These are phyloP conservation scores for Torymus texanus DNA, from an alignment of 2,888 invertebrate genomes.

Conservation along the genomic window DNA sequence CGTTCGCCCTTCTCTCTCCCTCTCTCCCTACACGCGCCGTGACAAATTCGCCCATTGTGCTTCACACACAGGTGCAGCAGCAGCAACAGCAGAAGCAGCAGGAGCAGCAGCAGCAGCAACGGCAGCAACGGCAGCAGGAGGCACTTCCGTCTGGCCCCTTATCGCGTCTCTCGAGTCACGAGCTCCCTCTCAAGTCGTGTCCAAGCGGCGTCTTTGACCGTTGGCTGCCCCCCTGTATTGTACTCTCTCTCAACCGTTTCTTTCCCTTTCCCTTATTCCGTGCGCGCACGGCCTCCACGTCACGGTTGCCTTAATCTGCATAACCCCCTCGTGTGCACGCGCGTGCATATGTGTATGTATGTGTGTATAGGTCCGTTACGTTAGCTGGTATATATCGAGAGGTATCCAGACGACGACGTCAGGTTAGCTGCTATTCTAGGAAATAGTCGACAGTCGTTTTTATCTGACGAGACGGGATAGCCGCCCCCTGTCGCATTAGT, in stretches of 20 bases:
- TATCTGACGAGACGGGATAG: no score
- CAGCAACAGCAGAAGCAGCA: no score
- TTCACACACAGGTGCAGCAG: slow-evolving; percentile 23
- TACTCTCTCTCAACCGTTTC: background rate
- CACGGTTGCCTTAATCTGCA: slow-evolving; percentile 44
- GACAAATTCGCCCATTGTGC: slow-evolving; percentile 51
- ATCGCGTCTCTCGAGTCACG: slow-evolving; percentile 30
- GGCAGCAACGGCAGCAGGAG: background rate
- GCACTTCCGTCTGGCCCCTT: slow-evolving; percentile 9
- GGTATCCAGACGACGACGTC: slow-evolving; percentile 2
- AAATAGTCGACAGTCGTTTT: no score
- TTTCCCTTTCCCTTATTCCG: slow-evolving; percentile 36
- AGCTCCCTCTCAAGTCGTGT: background rate
- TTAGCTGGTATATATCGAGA: slow-evolving; percentile 16
- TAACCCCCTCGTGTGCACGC: slow-evolving; percentile 17
- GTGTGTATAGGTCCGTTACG: background rate
- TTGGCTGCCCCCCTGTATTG: slow-evolving; percentile 18
- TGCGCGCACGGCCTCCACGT: slow-evolving; percentile 17
- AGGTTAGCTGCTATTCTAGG: slow-evolving; percentile 4
- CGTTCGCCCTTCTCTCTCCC: background rate
- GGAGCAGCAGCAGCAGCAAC: no score
- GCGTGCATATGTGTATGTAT: background rate
- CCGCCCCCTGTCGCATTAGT: slow-evolving; percentile 16
- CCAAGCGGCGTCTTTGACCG: background rate
- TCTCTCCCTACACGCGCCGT: background rate